These are phyloP conservation scores for Lagocephalus sceleratus DNA, from an alignment of 2,797 vertebrate species.

Conservation along the genomic window DNA sequence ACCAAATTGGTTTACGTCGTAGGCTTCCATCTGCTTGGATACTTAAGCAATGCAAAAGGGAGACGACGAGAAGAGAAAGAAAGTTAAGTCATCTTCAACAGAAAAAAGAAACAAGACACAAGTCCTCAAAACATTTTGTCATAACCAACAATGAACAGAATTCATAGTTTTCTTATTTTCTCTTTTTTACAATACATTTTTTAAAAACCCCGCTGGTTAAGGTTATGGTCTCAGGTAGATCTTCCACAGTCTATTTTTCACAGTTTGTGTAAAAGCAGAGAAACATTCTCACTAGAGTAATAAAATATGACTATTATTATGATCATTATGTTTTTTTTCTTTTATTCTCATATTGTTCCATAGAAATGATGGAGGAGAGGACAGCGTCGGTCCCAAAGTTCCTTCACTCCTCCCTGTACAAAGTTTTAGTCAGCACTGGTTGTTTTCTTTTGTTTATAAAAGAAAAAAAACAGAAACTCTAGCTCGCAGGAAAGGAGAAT, in stretches of 20 bases:
- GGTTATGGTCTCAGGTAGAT: constrained; percentile 87
- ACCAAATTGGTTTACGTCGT: constrained; percentile 89
- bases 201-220: constrained; percentile 91
- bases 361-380: constrained; percentile 78
- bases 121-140: constrained; percentile 86
- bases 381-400: constrained; percentile 65
- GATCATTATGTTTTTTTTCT: constrained; percentile 73
- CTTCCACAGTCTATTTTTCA: constrained; percentile 86
- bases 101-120: constrained; percentile 74
- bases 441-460: constrained; percentile 53
- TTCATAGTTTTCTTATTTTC: constrained; percentile 70
- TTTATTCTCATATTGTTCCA: constrained; percentile 81
- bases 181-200: constrained; percentile 77
- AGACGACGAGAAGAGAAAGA: constrained; percentile 77
- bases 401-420: constrained; percentile 65
- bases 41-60: constrained; percentile 80
- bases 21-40: constrained; percentile 78
- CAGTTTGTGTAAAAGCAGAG: constrained; percentile 94
- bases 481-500: constrained; percentile 50
- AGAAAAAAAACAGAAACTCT: constrained; percentile 47
- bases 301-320: constrained; percentile 91
- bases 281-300: constrained; percentile 89
- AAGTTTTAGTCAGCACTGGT: constrained; percentile 55
- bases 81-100: constrained; percentile 83
- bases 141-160: constrained; percentile 89